Conservation (phyloP, 1,140 invertebrate species). For the Bombus waltoni region DNA sequence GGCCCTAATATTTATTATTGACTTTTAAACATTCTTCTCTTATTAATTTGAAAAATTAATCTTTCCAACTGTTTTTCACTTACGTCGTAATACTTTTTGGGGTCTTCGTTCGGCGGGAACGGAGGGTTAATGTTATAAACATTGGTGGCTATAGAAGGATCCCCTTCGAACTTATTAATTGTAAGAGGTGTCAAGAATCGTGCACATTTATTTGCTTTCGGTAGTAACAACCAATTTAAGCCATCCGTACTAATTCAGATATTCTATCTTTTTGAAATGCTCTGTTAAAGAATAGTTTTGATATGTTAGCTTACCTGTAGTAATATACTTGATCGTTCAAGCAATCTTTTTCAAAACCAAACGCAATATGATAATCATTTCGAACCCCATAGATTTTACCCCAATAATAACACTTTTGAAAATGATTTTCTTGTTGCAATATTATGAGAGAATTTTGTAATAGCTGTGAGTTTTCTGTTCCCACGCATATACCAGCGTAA, state of each 20-base stretch:
- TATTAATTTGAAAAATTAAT: neutral
- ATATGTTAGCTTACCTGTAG: slow-evolving; percentile 82
- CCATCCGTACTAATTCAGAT: slow-evolving; percentile 83
- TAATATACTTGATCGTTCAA: slow-evolving; percentile 86
- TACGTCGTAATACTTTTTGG: slow-evolving; percentile 59
- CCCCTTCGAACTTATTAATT: slow-evolving; percentile 83
- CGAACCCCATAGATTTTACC: slow-evolving; percentile 87
- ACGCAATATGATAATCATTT: slow-evolving; percentile 89
- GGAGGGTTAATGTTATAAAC: slow-evolving; percentile 81
- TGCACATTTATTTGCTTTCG: slow-evolving; percentile 84
- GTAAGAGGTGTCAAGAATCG: slow-evolving; percentile 84
- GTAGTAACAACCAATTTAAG: slow-evolving; percentile 87
- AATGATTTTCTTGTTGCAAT: slow-evolving; percentile 90
- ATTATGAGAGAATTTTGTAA: slow-evolving; percentile 88
- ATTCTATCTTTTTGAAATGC: neutral
- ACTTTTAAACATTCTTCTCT: neutral
- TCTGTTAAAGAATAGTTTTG: neutral
- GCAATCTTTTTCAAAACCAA: slow-evolving; percentile 87
- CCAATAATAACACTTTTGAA: slow-evolving; percentile 88
- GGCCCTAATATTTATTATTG: slow-evolving; percentile 52
- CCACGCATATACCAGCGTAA: slow-evolving; percentile 85
- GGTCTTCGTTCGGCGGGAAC: slow-evolving; percentile 70
- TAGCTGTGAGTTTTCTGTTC: slow-evolving; percentile 86
- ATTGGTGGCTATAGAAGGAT: slow-evolving; percentile 83
- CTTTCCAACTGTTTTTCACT: neutral